Base-by-base conservation (phyloP, 2,113 vertebrate species). In the Triplophysa siluroides region DNA sequence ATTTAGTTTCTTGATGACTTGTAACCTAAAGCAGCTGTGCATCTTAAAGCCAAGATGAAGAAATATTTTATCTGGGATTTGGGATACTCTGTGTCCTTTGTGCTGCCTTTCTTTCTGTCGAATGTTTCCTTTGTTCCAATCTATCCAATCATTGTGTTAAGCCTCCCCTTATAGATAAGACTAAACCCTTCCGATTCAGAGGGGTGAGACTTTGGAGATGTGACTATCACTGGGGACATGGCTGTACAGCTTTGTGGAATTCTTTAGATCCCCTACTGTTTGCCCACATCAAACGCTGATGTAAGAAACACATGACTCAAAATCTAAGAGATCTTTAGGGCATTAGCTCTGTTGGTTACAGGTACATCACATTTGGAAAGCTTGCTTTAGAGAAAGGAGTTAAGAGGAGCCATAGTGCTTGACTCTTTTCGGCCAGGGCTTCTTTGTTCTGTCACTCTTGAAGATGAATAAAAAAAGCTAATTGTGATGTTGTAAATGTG, bases 81-180 rank as follows among this genome's bases (percentile, higher is more conserved):
- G 29, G n/a, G 62, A 61, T 78, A 62, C 50, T 67, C 69, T 33
- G 9, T 43, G 54, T 23, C 76, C 63, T 50, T 45, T 64, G 14
- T 68, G 41, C 33, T 56, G 13, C 50, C 23, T 61, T 26, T 21
- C 69, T 69, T 69, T 80, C 63, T 75, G 63, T 78, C 45, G 79
- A 58, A 85, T 68, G 63, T 67, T 56, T 61, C 47, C 69, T 82
- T 80, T 86, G 81, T 78, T 87, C 83, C 77, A 43, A 12, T 68
- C 33, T 21, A 77, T 80, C 65, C 77, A 76, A 76, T 78, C 54
- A 19, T 58, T 56, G 50, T 66, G 61, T 67, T 83, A 83, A 81
- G 83, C 68, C 52, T 41, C 16, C 43, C 56, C 72, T 83, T 77
- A 72, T 21, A 64, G 84, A 87, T 85, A 84, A 76, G 23, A 76